Evolutionary conservation across 2,888 invertebrate species (phyloP), one percentile per base, ranked within the genome.

Genomic region (Drosophila flavopinicola): DNA sequence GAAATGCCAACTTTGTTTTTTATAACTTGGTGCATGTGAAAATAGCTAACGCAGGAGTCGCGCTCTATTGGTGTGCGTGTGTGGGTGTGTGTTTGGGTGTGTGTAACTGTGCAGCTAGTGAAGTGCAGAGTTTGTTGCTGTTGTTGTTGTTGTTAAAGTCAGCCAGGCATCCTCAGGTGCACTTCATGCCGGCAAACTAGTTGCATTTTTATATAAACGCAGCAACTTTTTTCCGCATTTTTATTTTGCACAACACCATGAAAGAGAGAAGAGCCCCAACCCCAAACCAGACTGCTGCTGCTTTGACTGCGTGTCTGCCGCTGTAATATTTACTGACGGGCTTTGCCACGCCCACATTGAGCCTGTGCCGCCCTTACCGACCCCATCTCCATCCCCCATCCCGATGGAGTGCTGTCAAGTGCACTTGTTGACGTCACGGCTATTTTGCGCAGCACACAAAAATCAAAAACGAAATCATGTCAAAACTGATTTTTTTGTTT

Each of bases 401-500:
- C 54, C 63, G 44, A 25, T 33, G 70, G 68, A 76, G 80, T 66
- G 77, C 80, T 82, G 80, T 82, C 80, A 85, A 82, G 84, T 73
- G 85, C 80, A 82, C 84, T 82, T 82, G 79, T 79, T 83, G 83
- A 76, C 85, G 85, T 79, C 80, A 79, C 76, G 80, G 85, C 83
- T 82, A 82, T 82, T 82, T 82, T 85, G 67, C 61, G 54, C 53
- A 54, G 63, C 66, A 69, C 69, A 72, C 57, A 78, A 72, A 63
- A 77, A 59, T 51, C 63, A 53, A 66, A 72, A 76, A 77, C 66
- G 66, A 76, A 76, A 76, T 77, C 70, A 76, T 77, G 76, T 77
- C 69, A 77, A 76, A 76, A 78, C 64, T 65, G 61, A 65, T 77
- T 77, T 74, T 63, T 72, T 68, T 58, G 64, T 67, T 71, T 10